Evolutionary conservation across 2,888 invertebrate species (phyloP).

Genomic region (Dolichomitus sp.): DNA sequence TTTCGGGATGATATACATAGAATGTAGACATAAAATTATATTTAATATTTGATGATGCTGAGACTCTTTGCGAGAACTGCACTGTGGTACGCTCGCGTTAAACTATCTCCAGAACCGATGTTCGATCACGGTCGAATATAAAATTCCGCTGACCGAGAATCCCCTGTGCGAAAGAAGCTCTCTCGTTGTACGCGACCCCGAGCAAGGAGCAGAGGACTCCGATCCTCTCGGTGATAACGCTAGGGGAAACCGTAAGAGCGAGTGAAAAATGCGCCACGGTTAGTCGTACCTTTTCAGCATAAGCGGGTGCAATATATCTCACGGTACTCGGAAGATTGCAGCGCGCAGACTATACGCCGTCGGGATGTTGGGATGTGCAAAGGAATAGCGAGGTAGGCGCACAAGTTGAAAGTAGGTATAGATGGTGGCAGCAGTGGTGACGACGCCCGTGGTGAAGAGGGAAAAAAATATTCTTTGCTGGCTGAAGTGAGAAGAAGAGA

Average conservation of each 20-base stretch:
- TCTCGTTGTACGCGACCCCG: slow-evolving; percentile 14
- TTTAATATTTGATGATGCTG: not conserved
- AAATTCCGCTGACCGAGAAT: slow-evolving; percentile 40
- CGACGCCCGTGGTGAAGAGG: slow-evolving; percentile 36
- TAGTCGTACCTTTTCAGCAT: slow-evolving; percentile 70
- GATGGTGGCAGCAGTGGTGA: slow-evolving; percentile 45
- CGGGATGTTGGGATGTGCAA: slow-evolving; percentile 43
- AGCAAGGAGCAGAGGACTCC: slow-evolving; percentile 29
- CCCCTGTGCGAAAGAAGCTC: slow-evolving; percentile 1
- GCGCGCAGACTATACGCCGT: slow-evolving; percentile 35
- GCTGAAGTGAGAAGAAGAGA: slow-evolving; percentile 54
- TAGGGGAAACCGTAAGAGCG: slow-evolving; percentile 27
- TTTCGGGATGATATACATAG: not conserved
- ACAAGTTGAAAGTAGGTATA: slow-evolving; percentile 44
- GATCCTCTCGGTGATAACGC: slow-evolving; percentile 9
- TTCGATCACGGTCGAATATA: slow-evolving; percentile 39
- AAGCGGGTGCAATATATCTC: slow-evolving; percentile 73
- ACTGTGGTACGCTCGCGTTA: slow-evolving; percentile 6
- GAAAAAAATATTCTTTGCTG: slow-evolving; percentile 61
- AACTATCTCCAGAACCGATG: slow-evolving; percentile 1
- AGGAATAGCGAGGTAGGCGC: slow-evolving; percentile 38
- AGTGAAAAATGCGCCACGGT: slow-evolving; percentile 65
- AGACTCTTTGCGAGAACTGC: not conserved
- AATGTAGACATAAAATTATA: not conserved
- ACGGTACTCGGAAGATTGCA: slow-evolving; percentile 73